phyloP scores from a whole-genome alignment of 1,140 invertebrate species.

The Drosophila setifemur region DNA sequence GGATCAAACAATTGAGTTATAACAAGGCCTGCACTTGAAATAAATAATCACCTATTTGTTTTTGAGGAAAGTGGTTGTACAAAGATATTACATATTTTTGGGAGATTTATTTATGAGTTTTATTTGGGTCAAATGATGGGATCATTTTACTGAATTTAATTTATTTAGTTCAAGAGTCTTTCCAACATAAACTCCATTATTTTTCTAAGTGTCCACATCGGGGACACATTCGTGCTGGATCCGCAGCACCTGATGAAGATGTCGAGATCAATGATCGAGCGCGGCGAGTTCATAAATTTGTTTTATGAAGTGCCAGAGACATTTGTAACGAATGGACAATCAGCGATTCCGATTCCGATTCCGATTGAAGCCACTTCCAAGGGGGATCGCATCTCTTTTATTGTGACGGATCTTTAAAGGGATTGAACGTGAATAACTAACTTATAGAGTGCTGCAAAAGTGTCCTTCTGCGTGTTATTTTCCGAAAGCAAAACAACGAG shows the following conservation, averaged over 20 bases:
- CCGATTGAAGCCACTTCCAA: slow-evolving; percentile 34
- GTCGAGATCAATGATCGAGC: slow-evolving; percentile 76
- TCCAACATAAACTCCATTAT: background rate
- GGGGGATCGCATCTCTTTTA: background rate
- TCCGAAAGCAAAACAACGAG: background rate
- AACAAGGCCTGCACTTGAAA: slow-evolving; percentile 33
- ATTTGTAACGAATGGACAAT: slow-evolving; percentile 75
- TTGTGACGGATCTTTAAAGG: background rate
- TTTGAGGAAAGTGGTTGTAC: background rate
- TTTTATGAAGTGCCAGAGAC: slow-evolving; percentile 80
- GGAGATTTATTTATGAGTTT: too few relatives aligned
- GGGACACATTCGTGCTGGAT: slow-evolving; percentile 28
- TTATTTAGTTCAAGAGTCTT: background rate
- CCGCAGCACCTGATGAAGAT: slow-evolving; percentile 72
- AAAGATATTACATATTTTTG: too few relatives aligned
- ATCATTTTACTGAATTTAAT: too few relatives aligned
- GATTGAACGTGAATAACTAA: slow-evolving; percentile 20
- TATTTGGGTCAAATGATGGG: too few relatives aligned
- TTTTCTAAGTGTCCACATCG: slow-evolving; percentile 13
- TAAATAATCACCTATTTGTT: background rate
- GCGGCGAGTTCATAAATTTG: slow-evolving; percentile 78
- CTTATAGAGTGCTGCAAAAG: too few relatives aligned
- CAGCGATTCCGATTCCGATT: slow-evolving; percentile 59
- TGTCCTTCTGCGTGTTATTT: too few relatives aligned
- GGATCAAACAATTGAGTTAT: slow-evolving; percentile 79